Conservation (phyloP, 2,113 vertebrate species). For the Oreochromis tanganicae region DNA sequence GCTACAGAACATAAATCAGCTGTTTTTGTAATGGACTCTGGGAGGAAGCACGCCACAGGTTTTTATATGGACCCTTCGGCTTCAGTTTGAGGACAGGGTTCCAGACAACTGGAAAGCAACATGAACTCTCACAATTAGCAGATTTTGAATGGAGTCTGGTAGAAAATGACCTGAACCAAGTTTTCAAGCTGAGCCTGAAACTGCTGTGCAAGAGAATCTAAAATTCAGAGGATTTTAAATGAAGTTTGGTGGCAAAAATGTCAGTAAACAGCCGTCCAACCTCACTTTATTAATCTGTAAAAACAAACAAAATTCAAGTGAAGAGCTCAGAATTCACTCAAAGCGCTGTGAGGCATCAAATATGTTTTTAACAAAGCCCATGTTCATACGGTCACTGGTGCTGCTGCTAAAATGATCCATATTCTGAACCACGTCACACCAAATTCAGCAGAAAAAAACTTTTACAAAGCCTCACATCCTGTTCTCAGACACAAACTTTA, state of each 20-base stretch:
- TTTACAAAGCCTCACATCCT: not conserved
- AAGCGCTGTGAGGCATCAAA: not conserved
- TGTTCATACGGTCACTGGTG: not conserved
- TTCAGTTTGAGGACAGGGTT: not conserved
- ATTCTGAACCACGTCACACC: not conserved
- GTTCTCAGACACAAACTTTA: not conserved
- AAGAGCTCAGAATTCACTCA: not conserved
- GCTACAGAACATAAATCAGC: not conserved
- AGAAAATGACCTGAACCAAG: not conserved
- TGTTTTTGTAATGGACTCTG: not conserved
- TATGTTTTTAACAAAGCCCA: not conserved
- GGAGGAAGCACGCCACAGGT: not conserved
- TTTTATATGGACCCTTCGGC: fast-evolving
- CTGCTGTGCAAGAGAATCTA: not conserved
- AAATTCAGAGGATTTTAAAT: not conserved
- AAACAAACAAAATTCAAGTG: not conserved
- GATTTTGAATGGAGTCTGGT: not conserved
- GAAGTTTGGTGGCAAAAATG: not conserved
- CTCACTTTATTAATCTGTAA: not conserved
- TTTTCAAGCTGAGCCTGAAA: not conserved
- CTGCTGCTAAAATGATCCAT: not conserved
- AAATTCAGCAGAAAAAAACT: not conserved
- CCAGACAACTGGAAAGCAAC: not conserved
- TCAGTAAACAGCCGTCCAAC: not conserved
- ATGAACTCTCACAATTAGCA: not conserved